These are phyloP conservation scores for Palythoa heliodiscus DNA, from an alignment of 92 coral and sea anemone genomes.

Conservation along the genomic window DNA sequence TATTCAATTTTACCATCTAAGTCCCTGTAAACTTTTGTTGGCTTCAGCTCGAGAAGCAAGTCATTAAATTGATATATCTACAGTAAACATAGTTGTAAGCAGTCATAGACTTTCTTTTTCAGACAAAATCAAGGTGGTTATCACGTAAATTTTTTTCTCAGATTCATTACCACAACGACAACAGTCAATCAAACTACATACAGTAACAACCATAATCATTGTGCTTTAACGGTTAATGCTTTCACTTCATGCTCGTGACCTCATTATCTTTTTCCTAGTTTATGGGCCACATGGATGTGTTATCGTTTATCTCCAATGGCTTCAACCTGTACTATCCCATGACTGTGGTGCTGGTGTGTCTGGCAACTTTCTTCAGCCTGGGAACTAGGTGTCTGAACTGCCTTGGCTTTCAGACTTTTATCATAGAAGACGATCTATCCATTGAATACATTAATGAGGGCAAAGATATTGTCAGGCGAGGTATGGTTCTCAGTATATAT, in stretches of 20 bases:
- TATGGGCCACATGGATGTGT: conserved; percentile 99
- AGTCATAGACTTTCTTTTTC: too few species aligned
- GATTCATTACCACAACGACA: too few species aligned
- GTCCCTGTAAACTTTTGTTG: too few species aligned
- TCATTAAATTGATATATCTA: too few species aligned
- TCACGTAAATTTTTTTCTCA: too few species aligned
- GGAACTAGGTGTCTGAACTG: conserved; percentile 95
- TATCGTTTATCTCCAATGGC: conserved; percentile 94
- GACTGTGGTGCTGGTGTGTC: conserved; percentile 94
- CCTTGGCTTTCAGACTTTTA: conserved; percentile 97
- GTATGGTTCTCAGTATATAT: conserved; percentile 36
- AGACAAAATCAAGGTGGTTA: too few species aligned
- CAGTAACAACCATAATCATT: too few species aligned
- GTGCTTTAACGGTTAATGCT: neutral
- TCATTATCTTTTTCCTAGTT: conserved; percentile 57
- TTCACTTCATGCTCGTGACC: neutral
- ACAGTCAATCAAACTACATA: too few species aligned
- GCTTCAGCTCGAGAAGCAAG: too few species aligned
- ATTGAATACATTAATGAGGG: conserved; percentile 94
- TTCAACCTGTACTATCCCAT: conserved; percentile 98
- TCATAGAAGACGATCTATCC: conserved; percentile 95
- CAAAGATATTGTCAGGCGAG: conserved; percentile 91
- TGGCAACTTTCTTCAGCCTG: conserved; percentile 96
- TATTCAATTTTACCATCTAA: too few species aligned
- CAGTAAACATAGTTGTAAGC: too few species aligned